Conservation (phyloP, 2,888 invertebrate species). For the Nemurella pictetii region DNA sequence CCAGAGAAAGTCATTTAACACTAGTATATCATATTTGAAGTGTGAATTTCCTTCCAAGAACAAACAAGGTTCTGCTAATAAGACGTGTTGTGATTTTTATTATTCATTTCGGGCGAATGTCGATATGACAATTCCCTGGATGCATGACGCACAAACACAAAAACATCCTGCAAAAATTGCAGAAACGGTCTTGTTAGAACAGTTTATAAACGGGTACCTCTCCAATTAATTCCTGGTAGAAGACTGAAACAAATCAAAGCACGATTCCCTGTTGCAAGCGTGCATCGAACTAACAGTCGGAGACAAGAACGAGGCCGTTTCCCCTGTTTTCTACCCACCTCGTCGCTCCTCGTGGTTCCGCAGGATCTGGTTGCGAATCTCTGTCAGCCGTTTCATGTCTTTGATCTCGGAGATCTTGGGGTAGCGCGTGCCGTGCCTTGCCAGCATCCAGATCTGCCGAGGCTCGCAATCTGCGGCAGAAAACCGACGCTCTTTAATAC, state of each 20-base stretch:
- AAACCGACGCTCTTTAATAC: not conserved
- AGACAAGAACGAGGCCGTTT: not conserved
- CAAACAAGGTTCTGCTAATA: too few relatives aligned
- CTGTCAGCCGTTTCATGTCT: constrained; percentile 59
- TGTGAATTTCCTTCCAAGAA: not conserved
- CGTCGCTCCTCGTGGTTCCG: constrained; percentile 61
- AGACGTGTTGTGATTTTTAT: too few relatives aligned
- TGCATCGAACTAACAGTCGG: not conserved
- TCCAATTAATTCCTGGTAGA: too few relatives aligned
- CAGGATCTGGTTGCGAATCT: constrained; percentile 64
- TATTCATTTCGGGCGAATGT: too few relatives aligned
- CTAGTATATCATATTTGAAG: not conserved
- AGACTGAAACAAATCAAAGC: not conserved
- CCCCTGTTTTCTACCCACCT: constrained; percentile 51
- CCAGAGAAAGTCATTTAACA: not conserved
- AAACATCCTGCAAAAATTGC: too few relatives aligned
- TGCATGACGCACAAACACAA: too few relatives aligned
- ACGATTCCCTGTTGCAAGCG: not conserved
- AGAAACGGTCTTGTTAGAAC: too few relatives aligned
- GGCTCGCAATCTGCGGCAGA: constrained; percentile 67
- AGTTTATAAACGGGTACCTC: too few relatives aligned
- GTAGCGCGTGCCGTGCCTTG: constrained; percentile 62
- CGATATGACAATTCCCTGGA: too few relatives aligned
- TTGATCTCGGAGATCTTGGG: constrained; percentile 59
- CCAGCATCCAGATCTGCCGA: constrained; percentile 71